Percentiles rank a stretch among this genome's conserved stretches.
Evolutionary conservation across 2,797 vertebrate species (phyloP).

Genomic region (Schizopygopsis malacanthus): DNA sequence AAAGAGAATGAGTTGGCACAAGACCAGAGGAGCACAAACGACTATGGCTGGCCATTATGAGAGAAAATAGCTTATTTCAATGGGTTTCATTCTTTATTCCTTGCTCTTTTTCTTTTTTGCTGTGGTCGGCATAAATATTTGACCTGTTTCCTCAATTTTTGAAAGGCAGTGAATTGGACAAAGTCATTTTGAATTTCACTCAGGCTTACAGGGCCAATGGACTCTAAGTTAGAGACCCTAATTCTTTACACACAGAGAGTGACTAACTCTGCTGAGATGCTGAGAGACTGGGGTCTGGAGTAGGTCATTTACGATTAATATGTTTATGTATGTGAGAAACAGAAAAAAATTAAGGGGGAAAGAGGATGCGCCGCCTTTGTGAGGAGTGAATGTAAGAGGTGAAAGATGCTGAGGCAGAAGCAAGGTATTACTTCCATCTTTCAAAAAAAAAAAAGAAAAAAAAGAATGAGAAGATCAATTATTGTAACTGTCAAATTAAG

Average conservation of each 20-base stretch:
- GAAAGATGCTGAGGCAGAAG: constrained; percentile 2
- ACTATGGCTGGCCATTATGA: constrained; percentile 14
- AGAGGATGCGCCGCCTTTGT: neutral
- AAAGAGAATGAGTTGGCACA: constrained; percentile 15
- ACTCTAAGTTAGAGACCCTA: constrained; percentile 12
- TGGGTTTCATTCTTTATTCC: constrained; percentile 21
- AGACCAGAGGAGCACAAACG: constrained; percentile 38
- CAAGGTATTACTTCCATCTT: neutral
- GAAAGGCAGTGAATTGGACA: constrained; percentile 76
- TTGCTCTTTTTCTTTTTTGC: constrained; percentile 44
- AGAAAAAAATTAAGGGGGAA: neutral
- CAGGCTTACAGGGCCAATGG: neutral
- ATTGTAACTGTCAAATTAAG: neutral
- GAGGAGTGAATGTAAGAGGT: neutral
- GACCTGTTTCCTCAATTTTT: constrained; percentile 59
- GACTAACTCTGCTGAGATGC: neutral
- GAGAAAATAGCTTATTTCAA: constrained; percentile 41
- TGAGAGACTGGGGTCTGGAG: constrained; percentile 5
- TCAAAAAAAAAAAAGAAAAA: neutral
- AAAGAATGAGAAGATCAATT: neutral
- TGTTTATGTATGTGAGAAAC: constrained; percentile 7
- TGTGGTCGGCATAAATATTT: constrained; percentile 47
- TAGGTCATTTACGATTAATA: constrained; percentile 14
- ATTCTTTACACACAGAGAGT: constrained; percentile 15
- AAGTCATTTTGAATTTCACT: constrained; percentile 71